Conservation (phyloP, 2,797 vertebrate genomes). For the Chlorospingus semifuscus region DNA sequence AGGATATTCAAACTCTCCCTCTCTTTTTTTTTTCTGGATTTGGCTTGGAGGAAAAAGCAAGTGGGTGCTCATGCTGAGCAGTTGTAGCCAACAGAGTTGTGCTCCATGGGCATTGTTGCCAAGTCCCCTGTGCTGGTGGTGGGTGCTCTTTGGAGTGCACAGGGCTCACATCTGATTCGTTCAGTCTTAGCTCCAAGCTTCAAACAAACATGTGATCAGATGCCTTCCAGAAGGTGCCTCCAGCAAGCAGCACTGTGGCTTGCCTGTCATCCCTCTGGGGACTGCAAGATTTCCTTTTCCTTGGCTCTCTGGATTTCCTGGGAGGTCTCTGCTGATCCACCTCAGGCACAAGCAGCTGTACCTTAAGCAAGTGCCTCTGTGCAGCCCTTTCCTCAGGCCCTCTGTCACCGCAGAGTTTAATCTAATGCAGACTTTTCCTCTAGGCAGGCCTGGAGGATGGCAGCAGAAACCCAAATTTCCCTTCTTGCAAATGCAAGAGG, state of each 20-base stretch:
- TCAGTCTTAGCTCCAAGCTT: background rate
- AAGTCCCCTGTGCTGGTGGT: background rate
- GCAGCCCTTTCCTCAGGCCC: background rate
- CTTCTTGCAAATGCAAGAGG: background rate
- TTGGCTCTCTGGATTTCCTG: background rate
- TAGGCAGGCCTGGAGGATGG: background rate
- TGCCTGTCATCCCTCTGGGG: background rate
- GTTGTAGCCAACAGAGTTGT: background rate
- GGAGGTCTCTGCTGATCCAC: background rate
- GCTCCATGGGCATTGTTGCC: too few relatives aligned
- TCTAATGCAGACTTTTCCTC: background rate
- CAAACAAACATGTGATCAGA: background rate
- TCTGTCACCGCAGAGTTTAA: background rate
- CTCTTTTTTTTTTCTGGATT: background rate
- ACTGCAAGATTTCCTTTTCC: background rate
- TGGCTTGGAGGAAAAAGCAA: background rate
- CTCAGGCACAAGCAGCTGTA: background rate
- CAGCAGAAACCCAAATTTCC: background rate
- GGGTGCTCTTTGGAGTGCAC: background rate
- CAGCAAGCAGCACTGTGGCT: background rate
- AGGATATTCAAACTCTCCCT: background rate
- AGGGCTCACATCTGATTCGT: background rate
- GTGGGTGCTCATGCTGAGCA: rapidly evolving
- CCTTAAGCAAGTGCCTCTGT: background rate
- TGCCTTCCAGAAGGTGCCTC: background rate